phyloP scores from a whole-genome alignment of 1,140 invertebrate genomes.

The Atta colombica region DNA sequence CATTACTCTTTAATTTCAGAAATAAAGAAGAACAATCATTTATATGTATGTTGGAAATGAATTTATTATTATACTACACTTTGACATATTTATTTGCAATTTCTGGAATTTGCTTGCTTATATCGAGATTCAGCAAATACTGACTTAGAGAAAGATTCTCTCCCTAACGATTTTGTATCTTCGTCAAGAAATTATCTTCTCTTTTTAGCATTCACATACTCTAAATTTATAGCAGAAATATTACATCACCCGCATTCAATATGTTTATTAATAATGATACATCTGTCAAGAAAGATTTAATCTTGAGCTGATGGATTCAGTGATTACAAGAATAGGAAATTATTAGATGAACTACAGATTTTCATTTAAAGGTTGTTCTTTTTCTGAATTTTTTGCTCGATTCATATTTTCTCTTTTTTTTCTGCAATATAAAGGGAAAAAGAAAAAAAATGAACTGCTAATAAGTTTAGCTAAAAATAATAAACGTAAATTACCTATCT shows the following conservation, averaged over 20 bases:
- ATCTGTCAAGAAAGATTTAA: background rate
- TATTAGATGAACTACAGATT: background rate
- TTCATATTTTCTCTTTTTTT: no score
- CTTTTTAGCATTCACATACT: background rate
- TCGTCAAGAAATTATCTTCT: background rate
- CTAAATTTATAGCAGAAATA: background rate
- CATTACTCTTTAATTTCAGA: background rate
- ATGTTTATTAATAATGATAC: background rate
- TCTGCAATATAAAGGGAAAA: no score
- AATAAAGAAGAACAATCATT: background rate
- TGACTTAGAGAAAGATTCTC: background rate
- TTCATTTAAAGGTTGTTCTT: background rate
- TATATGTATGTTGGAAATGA: background rate
- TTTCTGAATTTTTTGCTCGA: no score
- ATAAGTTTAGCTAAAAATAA: no score
- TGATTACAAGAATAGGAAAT: background rate
- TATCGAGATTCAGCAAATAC: slow-evolving; percentile 4
- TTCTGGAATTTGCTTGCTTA: background rate
- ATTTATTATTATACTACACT: background rate
- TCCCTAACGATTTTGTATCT: background rate
- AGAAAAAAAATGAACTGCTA: no score
- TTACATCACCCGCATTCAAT: background rate
- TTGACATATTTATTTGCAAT: background rate
- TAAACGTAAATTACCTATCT: no score
- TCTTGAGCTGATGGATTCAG: background rate